phyloP scores from a whole-genome alignment of 2,113 vertebrate species.

The Motacilla tschutschensis region DNA sequence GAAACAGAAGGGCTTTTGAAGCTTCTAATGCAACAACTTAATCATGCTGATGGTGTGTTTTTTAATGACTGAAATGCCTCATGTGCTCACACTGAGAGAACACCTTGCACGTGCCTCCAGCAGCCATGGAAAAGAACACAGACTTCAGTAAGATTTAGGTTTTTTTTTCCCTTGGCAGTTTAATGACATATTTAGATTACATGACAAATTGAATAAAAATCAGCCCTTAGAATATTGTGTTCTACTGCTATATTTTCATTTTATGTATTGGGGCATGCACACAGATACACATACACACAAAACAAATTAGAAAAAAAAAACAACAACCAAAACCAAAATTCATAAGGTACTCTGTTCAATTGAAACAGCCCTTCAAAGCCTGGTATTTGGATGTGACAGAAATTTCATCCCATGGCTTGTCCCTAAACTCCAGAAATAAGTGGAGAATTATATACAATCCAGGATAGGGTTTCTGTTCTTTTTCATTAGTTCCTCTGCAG shows the following conservation, averaged over 20 bases:
- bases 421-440: slow-evolving; percentile 27
- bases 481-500: not conserved
- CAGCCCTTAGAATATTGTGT: not conserved
- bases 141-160: not conserved
- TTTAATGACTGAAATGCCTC: slow-evolving; percentile 6
- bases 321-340: fast-evolving
- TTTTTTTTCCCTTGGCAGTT: not conserved
- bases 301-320: not conserved
- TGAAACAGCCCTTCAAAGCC: not conserved
- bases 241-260: slow-evolving; percentile 2
- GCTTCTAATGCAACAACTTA: slow-evolving; percentile 25
- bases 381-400: not conserved
- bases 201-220: slow-evolving; percentile 40
- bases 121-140: not conserved
- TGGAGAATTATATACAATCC: not conserved
- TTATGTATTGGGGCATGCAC: not conserved
- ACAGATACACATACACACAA: not conserved
- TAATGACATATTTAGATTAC: slow-evolving; percentile 22
- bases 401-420: slow-evolving; percentile 8
- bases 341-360: not conserved
- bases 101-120: not conserved
- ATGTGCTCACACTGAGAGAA: fast-evolving
- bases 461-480: not conserved
- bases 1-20: slow-evolving; percentile 30
- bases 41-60: slow-evolving; percentile 2